Conservation (phyloP, 2,888 invertebrate species). For the Penaeus monodon region DNA sequence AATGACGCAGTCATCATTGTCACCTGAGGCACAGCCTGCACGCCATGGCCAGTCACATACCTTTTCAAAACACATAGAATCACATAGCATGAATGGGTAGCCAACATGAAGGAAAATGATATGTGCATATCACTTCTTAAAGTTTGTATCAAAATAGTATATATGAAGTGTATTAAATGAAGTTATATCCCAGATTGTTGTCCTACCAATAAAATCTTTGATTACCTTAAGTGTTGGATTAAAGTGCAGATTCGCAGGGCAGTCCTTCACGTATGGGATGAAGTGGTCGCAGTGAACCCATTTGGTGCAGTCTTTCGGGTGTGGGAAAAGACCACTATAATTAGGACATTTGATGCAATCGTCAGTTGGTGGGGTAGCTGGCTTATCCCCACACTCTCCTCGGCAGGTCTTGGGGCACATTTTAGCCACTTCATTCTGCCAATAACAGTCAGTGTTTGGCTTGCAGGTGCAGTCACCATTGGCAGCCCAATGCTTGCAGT, state of each 20-base stretch:
- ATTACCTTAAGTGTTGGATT: slow-evolving; percentile 38
- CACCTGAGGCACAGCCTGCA: slow-evolving; percentile 44
- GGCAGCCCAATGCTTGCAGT: slow-evolving; percentile 20
- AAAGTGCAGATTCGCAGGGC: slow-evolving; percentile 61
- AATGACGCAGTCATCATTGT: slow-evolving; percentile 5
- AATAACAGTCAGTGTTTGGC: slow-evolving; percentile 18
- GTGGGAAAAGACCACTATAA: slow-evolving; percentile 50
- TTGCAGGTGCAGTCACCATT: slow-evolving; percentile 19
- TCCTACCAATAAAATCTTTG: too few relatives aligned
- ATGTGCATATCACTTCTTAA: too few relatives aligned
- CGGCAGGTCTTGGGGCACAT: slow-evolving; percentile 5
- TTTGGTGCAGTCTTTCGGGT: slow-evolving; percentile 49
- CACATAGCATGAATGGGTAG: background rate
- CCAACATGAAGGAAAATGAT: too few relatives aligned
- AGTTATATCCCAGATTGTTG: too few relatives aligned
- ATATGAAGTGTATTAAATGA: too few relatives aligned
- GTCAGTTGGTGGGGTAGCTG: too few relatives aligned
- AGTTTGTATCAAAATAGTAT: too few relatives aligned
- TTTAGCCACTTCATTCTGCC: slow-evolving; percentile 15
- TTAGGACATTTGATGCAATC: slow-evolving; percentile 14
- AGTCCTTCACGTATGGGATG: slow-evolving; percentile 57
- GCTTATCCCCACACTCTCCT: slow-evolving; percentile 7
- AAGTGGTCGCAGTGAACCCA: slow-evolving; percentile 54
- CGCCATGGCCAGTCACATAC: slow-evolving; percentile 61
- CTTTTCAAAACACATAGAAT: background rate